Percentiles rank a stretch among this genome's conserved stretches.
phyloP scores from a whole-genome alignment of 92 coral and sea anemone species.

The Umimayanthus chanpuru region DNA sequence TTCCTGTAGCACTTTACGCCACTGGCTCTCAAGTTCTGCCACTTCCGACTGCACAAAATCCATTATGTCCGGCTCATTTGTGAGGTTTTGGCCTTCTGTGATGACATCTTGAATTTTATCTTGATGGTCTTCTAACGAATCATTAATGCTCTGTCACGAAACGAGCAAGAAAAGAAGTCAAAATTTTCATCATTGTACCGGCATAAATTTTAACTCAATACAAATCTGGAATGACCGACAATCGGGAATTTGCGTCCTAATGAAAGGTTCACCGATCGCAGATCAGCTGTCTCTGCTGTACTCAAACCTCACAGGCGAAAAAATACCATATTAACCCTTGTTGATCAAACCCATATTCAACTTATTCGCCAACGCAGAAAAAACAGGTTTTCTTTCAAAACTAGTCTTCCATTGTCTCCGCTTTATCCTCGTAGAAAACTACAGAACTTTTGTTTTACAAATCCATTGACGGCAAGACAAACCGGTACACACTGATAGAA shows the following conservation, averaged over 20 bases:
- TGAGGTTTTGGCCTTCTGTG: slow-evolving; percentile 58
- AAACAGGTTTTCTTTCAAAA: no score
- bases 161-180: neutral
- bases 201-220: no score
- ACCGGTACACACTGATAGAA: no score
- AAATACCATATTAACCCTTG: no score
- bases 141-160: slow-evolving; percentile 59
- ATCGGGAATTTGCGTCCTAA: neutral
- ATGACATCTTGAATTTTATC: slow-evolving; percentile 70
- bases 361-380: no score
- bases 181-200: neutral
- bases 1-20: slow-evolving; percentile 58
- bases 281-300: no score
- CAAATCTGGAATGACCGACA: neutral
- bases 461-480: neutral
- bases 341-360: no score
- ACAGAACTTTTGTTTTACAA: neutral
- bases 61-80: slow-evolving; percentile 53
- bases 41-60: slow-evolving; percentile 62
- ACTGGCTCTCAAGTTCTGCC: slow-evolving; percentile 64
- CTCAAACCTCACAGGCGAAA: no score
- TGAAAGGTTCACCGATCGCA: neutral
- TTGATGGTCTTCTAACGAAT: slow-evolving; percentile 63
- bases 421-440: no score
- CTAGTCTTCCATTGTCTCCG: no score